Evolutionary conservation across 2,113 vertebrate species (phyloP), one percentile per base, ranked within the genome.

Genomic region (Prochilodus magdalenae): DNA sequence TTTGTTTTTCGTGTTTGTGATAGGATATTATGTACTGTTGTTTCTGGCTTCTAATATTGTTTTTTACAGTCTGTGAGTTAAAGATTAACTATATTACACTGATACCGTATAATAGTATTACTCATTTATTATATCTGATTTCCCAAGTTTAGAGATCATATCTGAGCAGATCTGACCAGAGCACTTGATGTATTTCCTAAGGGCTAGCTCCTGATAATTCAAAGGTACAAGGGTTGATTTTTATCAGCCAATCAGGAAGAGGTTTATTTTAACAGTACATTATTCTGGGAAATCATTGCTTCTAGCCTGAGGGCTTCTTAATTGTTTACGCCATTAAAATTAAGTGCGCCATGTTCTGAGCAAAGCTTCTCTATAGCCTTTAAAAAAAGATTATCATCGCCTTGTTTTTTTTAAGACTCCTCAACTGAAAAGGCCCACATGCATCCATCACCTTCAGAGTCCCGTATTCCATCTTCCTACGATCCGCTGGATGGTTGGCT

Each of bases 401-500:
- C 47, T 51, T 44, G 60, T 51, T 20, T 18, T 29, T 49, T 20
- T 60, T 65, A 65, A 6, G 62, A 65, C 26, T 16, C 12, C 27
- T 24, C n/a, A 40, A 40, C 24, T 75, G n/a, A 1, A 44, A 66
- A 51, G 22, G 47, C 44, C 40, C 26, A 51, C 20, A 65, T 55
- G 14, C 55, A 13, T n/a, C 69, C 63, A 29, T 44, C 29, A 63
- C 27, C 55, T 18, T 51, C 71, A 26, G 44, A 33, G 47, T 84
- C 67, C 65, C 69, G 71, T 76, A 4, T 15, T 71, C 72, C 65
- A 75, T 30, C 44, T 57, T 80, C 67, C 49, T 36, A 40, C 65
- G 62, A 67, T 47, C 27, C 44, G 62, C 71, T 75, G 13, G 66
- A 18, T 67, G 33, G 30, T 70, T 84, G 82, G 36, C 62, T 75